Evolutionary conservation across 1,140 invertebrate genomes (phyloP).

Genomic region (Zaprionus ghesquierei): DNA sequence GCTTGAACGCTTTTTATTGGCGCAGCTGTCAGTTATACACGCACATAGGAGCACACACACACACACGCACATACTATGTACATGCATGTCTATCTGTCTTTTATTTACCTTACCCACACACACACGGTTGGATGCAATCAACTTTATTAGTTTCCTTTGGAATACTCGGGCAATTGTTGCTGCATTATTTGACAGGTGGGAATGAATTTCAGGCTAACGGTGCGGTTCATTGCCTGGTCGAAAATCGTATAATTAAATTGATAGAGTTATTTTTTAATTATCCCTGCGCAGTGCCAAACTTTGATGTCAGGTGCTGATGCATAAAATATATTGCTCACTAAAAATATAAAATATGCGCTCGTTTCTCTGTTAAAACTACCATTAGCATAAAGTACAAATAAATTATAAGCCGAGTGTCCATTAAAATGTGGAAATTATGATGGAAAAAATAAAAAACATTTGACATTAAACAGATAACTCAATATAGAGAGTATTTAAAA

Average conservation of each 20-base stretch:
- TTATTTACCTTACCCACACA: not conserved
- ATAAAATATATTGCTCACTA: not conserved
- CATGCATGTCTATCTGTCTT: not conserved
- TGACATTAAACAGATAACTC: not conserved
- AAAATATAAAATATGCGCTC: not conserved
- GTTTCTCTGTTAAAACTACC: not conserved
- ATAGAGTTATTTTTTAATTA: not conserved
- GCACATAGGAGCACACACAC: not conserved
- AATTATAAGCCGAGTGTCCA: not conserved
- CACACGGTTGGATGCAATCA: slow-evolving; percentile 18
- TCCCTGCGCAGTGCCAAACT: not conserved
- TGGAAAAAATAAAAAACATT: not conserved
- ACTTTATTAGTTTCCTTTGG: slow-evolving; percentile 24
- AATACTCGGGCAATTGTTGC: slow-evolving; percentile 13
- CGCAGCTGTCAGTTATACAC: not conserved
- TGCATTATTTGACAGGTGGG: not conserved
- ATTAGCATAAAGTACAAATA: not conserved
- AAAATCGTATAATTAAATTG: slow-evolving; percentile 14
- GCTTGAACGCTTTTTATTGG: not conserved
- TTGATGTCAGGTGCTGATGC: not conserved
- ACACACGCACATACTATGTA: not conserved
- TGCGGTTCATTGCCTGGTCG: slow-evolving; percentile 13
- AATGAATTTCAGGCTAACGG: slow-evolving; percentile 6
- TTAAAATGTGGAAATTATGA: not conserved
- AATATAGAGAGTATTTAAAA: not conserved